Base-by-base conservation (phyloP, 2,113 vertebrate genomes). In the Peromyscus polionotus region DNA sequence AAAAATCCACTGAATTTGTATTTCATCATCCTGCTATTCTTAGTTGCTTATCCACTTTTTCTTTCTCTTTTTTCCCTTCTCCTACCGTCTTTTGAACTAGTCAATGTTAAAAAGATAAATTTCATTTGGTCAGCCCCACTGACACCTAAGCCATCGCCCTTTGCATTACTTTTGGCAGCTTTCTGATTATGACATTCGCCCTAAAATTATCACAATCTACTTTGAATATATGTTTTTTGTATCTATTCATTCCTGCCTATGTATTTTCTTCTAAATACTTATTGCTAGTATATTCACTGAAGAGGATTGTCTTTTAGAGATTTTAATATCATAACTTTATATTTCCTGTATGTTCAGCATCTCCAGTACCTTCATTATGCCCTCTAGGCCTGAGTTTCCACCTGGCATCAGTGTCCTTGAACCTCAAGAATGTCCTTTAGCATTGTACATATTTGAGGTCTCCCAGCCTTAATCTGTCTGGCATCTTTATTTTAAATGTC, bases 51-150 rank as follows among this genome's bases (percentile, higher is more conserved):
- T 80, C 33, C n/a, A 31, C 22, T 13, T 42, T 76, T 72, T 76
- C 16, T 17, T 96, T 93, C 42, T 65, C 51, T 90, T 33, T 83
- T 31, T 81, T 65, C 61, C 51, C 59, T 86, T 95, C 93, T 85
- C 48, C 16, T 88, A 39, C 51, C 68, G 7, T 61, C n/a, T 19
- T 94, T 81, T 81, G 75, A n/a, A n/a, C 81, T 84, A 86, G 42
- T 1, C 24, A 39, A 57, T 39, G 22, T 72, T 89, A 1, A 26
- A 39, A 63, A 24, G 8, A 31, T 63, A 39, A 10, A 63, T 77
- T 67, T 77, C 76, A 73, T 88, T 91, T 92, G 61, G 24, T 70
- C 33, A 59, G 22, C 14, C 39, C 45, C 42, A 63, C 65, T 88
- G 51, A 67, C 19, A 83, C 77, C 79, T 61, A 90, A 94, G 67